Base-by-base conservation (phyloP, 1,140 invertebrate genomes). In the Bombus turneri region DNA sequence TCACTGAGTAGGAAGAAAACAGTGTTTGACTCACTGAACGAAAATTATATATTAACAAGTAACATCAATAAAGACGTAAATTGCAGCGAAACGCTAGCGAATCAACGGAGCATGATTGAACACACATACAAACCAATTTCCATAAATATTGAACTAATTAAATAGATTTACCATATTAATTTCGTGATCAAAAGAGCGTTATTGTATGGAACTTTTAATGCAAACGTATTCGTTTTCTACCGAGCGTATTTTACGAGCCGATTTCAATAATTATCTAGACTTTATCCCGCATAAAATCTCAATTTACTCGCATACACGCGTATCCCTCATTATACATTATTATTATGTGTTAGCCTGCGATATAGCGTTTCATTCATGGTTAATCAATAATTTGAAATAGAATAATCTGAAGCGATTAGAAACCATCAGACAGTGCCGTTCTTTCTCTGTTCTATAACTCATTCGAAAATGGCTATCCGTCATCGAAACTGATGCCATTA, bases 121-220 rank as follows among this genome's bases (percentile, higher is more conserved):
- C 13, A 12, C 13, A 41, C 18, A 12, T 39, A 5, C 12, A 3
- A 0, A n/a, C 28, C 5, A n/a, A 72, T 13, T 72, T 72, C 34
- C 39, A 72, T 41, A 41, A 41, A 72, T 41, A 72, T n/a, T 1
- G 13, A 72, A 41, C 22, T 47, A 73, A 73, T 43, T 31, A 73
- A 73, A 73, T 31, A 47, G 69, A 73, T 31, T 73, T 37, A n/a
- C 12, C 34, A 18, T 74, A 47, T 43, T 75, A 75, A 75, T 53
- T 53, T 53, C 73, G 4, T 5, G 43, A n/a, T 34, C 73, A 10
- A 34, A 25, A 31, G 43, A 53, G 31, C 22, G 8, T 34, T 53
- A 53, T 75, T 25, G 53, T 53, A 22, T 25, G 1, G 25, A 53
- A 75, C n/a, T 34, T 34, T 53, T 13, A 53, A 47, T 34, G n/a